These are phyloP conservation scores for Cerceris rybyensis DNA, from an alignment of 2,888 invertebrate species.

Conservation along the genomic window DNA sequence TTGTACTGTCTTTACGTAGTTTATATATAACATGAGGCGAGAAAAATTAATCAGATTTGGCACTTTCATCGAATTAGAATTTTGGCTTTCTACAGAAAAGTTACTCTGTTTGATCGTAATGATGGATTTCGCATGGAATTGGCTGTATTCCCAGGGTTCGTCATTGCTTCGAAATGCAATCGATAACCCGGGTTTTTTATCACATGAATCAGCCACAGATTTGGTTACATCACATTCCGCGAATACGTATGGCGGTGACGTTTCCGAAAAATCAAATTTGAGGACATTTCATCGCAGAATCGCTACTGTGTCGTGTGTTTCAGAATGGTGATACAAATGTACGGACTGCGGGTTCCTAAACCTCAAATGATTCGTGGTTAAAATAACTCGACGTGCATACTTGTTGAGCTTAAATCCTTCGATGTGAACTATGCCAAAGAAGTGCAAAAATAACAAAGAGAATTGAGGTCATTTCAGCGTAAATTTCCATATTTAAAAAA, in stretches of 20 bases:
- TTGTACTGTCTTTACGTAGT: not conserved
- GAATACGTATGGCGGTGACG: slow-evolving; percentile 6
- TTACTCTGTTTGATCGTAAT: too few species aligned
- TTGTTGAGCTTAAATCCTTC: too few species aligned
- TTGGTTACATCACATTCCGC: slow-evolving; percentile 1
- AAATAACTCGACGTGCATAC: not conserved
- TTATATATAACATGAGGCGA: not conserved
- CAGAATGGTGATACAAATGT: slow-evolving; percentile 3
- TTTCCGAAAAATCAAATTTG: slow-evolving; percentile 19
- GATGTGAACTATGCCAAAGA: too few species aligned
- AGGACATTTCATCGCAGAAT: slow-evolving; percentile 1
- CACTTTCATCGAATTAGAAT: too few species aligned
- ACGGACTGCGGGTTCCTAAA: not conserved
- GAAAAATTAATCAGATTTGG: not conserved
- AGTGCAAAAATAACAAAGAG: too few species aligned
- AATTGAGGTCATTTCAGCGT: too few species aligned
- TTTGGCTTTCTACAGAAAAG: too few species aligned
- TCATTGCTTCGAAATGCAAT: not conserved
- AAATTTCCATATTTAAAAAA: too few species aligned
- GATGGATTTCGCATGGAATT: too few species aligned
- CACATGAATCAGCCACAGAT: not conserved
- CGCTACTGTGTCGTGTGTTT: slow-evolving; percentile 13
- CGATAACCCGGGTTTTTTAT: slow-evolving; percentile 12
- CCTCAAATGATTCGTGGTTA: slow-evolving; percentile 9
- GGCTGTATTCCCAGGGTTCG: too few species aligned